phyloP scores from a whole-genome alignment of 2,113 vertebrate genomes.

The Alouatta palliata region DNA sequence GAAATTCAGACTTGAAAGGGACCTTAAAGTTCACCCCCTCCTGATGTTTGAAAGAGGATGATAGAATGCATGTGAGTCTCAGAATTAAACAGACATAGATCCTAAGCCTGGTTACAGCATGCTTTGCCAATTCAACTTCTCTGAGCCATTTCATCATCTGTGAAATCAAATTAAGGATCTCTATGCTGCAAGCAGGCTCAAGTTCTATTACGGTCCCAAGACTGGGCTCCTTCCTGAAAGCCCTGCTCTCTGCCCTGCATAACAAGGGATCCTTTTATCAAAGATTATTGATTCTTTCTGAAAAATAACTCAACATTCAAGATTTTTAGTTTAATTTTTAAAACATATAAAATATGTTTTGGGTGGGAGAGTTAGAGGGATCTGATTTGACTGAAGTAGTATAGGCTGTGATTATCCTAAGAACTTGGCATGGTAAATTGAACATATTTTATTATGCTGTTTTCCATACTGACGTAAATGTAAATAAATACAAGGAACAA shows the following conservation, averaged over 20 bases:
- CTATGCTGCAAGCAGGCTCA: neutral
- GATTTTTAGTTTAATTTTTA: conserved; percentile 4
- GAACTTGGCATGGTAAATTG: conserved; percentile 74
- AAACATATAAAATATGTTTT: neutral
- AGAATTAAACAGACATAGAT: neutral
- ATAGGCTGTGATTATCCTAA: conserved; percentile 71
- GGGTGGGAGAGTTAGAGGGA: conserved; percentile 70
- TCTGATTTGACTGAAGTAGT: conserved; percentile 73
- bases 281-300: neutral
- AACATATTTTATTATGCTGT: neutral
- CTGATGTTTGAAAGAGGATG: neutral
- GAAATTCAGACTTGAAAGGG: conserved; percentile 17
- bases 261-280: neutral
- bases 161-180: conserved; percentile 28
- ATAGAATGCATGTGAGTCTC: neutral
- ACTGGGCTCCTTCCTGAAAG: neutral
- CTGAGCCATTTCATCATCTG: neutral
- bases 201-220: neutral
- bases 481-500: conserved; percentile 23
- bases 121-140: neutral
- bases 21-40: neutral
- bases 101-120: neutral
- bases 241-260: neutral
- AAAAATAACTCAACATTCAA: conserved; percentile 8
- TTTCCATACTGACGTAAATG: conserved; percentile 14